These are phyloP conservation scores for Hucho hucho DNA, from an alignment of 2,113 vertebrate species.

Conservation along the genomic window DNA sequence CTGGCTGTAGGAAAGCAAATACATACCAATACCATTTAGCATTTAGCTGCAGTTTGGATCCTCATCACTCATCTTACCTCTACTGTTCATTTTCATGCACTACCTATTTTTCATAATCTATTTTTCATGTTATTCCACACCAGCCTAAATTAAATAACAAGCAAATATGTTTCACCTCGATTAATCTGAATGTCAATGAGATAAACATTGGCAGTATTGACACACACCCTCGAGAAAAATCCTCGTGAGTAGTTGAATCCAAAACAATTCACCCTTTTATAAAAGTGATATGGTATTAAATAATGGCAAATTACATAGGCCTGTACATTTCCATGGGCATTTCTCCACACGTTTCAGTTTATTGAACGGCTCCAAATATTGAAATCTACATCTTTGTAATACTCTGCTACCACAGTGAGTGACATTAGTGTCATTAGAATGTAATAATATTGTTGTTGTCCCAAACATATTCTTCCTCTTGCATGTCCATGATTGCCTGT, in stretches of 20 bases:
- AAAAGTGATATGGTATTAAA: neutral
- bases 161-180: slow-evolving; percentile 16
- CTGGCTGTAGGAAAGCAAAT: neutral
- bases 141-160: neutral
- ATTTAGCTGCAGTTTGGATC: neutral
- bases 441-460: neutral
- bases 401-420: neutral
- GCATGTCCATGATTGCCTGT: neutral
- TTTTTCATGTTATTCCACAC: slow-evolving; percentile 14
- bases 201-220: neutral
- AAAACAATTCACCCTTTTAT: neutral
- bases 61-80: neutral
- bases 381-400: neutral
- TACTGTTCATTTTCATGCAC: slow-evolving; percentile 23
- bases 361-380: neutral
- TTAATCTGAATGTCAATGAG: slow-evolving; percentile 11
- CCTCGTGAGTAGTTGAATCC: neutral
- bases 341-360: neutral
- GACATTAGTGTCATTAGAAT: neutral
- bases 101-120: slow-evolving; percentile 1
- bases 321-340: neutral
- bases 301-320: neutral
- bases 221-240: neutral
- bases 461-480: neutral
- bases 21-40: slow-evolving; percentile 5